Evolutionary conservation across 1,140 invertebrate species (phyloP), one percentile per base, ranked within the genome.

Genomic region (Bombus fervidus): DNA sequence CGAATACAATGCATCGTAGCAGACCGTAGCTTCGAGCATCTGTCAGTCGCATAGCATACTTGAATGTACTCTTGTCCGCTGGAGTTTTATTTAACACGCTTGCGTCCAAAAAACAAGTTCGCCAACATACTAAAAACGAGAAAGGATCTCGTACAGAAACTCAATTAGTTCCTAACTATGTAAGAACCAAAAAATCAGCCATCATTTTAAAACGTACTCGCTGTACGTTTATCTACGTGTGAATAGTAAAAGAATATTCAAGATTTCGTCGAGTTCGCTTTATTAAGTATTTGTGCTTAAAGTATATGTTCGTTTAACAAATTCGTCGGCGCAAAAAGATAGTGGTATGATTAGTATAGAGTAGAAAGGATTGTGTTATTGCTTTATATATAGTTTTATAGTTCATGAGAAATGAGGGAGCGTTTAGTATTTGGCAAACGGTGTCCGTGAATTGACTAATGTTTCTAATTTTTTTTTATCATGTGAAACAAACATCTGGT

Each of bases 11-110:
- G 28, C 18, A 73, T 64, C 71, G 37, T 47, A 34, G 9, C 13
- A 18, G 2, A 73, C 64, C 71, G 37, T 47, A 28, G 4, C 4
- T 15, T 10, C 0, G 37, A 62, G 25, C 57, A 77, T n/a, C 76
- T 80, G 77, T 84, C 83, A 80, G 28, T 43, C 43, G 59, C 59
- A n/a, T 53, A 53, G 75, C 64, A 84, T 66, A 83, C 81, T 83
- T 31, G 68, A 78, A 53, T 68, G 22, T 68, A 85, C 68, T 72
- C 34, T 53, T n/a, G 22, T n/a, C 18, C 43, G 41, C 31, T 68
- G 43, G 41, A n/a, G 43, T 80, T 68, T 53, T 47, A 31, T n/a
- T 3, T 6, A 25, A 31, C 15, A 81, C 69, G 69, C 53, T 81
- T 81, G 69, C 80, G 69, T 64, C 13, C 10, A n/a, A 22, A 28